Base-by-base conservation (phyloP, 2,113 vertebrate species). In the Dissostichus mawsoni region DNA sequence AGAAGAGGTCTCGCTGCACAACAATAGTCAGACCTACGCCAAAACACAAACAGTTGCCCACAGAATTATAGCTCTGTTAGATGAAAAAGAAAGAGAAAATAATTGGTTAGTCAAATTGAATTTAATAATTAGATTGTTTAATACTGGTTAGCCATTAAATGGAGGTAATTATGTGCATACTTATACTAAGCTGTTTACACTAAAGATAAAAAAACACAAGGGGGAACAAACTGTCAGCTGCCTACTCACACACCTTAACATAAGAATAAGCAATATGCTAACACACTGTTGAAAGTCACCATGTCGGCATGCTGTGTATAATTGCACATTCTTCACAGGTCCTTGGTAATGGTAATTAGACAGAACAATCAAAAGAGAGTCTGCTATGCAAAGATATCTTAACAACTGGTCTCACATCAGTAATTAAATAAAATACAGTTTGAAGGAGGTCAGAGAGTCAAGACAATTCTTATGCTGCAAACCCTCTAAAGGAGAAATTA, bases 291-390 rank as follows among this genome's bases (percentile, higher is more conserved):
- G 36, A 56, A 41, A 9, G 69, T 29, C 81, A 67, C 47, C 14
- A 70, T 25, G 78, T 74, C 69, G 81, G 69, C 66, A 41, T 50
- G 33, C 64, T 77, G 80, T 65, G 41, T 55, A 69, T 84, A 84
- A 89, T 72, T 86, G 78, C 61, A 76, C 0, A 45, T 57, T 81
- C 64, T 67, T 14, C 56, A 74, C 33, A 47, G 70, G 25, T 53
- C 65, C 17, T 80, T 73, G 74, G 23, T 41, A 18, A 80, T 62
- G 13, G 57, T 84, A 88, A 87, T 88, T 83, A 81, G 69, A 82
- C 55, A 45, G 64, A 87, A 58, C 69, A 86, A 81, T 82, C 56
- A 74, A 29, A 29, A 56, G 23, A 78, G 66, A 56, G 56, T 61
- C 62, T 81, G 67, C 72, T 62, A 20, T 58, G 64, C 17, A 25